These are phyloP conservation scores for Acronicta leporina DNA, from an alignment of 2,888 invertebrate genomes.

Conservation along the genomic window DNA sequence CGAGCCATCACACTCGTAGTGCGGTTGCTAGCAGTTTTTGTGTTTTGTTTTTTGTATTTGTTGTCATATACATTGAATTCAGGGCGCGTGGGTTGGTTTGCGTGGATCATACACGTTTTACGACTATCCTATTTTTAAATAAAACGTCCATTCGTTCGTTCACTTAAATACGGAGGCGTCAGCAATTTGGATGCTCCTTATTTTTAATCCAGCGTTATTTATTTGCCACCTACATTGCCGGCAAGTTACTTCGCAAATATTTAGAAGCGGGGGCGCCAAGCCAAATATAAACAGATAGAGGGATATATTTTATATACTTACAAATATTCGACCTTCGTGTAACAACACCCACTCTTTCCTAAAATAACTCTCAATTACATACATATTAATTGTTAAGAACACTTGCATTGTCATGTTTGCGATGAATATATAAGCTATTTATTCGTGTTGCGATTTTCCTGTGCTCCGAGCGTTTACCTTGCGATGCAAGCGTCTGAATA, in stretches of 20 bases:
- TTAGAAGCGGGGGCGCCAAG: slow-evolving; percentile 66
- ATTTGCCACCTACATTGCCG: slow-evolving; percentile 67
- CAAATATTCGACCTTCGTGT: slow-evolving; percentile 63
- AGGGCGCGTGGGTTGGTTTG: slow-evolving; percentile 63
- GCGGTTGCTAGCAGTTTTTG: slow-evolving; percentile 39
- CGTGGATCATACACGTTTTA: slow-evolving; percentile 63
- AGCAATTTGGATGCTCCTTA: slow-evolving; percentile 64
- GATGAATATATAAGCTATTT: slow-evolving; percentile 58
- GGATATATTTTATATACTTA: slow-evolving; percentile 60
- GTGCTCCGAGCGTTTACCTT: slow-evolving; percentile 68
- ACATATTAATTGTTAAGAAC: slow-evolving; percentile 44
- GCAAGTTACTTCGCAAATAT: slow-evolving; percentile 64
- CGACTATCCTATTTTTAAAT: slow-evolving; percentile 57
- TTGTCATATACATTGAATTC: slow-evolving; percentile 47
- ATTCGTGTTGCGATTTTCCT: slow-evolving; percentile 64
- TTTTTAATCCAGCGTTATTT: slow-evolving; percentile 59
- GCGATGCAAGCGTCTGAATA: slow-evolving; percentile 60
- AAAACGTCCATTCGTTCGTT: slow-evolving; percentile 58
- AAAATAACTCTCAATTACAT: slow-evolving; percentile 55
- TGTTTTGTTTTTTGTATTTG: slow-evolving; percentile 42
- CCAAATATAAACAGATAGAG: slow-evolving; percentile 59
- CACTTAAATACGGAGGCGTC: slow-evolving; percentile 64
- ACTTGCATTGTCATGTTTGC: slow-evolving; percentile 39
- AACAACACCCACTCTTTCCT: slow-evolving; percentile 59
- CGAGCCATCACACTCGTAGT: slow-evolving; percentile 42